phyloP scores from a whole-genome alignment of 2,888 invertebrate species.

The Subacronicta megacephala region DNA sequence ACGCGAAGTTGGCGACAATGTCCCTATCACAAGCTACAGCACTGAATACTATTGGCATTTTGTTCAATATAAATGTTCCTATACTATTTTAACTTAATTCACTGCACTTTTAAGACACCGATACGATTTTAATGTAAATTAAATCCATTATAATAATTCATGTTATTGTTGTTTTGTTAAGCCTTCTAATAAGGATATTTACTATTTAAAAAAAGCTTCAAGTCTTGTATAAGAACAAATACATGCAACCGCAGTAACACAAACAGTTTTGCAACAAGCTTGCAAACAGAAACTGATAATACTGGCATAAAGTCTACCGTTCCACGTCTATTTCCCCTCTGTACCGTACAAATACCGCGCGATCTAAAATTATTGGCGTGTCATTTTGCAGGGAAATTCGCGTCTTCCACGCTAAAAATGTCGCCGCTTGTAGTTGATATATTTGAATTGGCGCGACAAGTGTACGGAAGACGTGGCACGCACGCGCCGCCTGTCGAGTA shows the following conservation, averaged over 20 bases:
- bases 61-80: constrained; percentile 12
- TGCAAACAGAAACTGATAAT: constrained; percentile 57
- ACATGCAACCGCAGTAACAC: constrained; percentile 5
- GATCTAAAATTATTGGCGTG: constrained; percentile 65
- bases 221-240: background rate
- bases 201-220: background rate
- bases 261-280: constrained; percentile 28
- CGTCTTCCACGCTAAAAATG: constrained; percentile 74
- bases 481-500: constrained; percentile 27
- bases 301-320: constrained; percentile 39
- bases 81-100: background rate
- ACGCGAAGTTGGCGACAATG: constrained; percentile 95
- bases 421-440: constrained; percentile 75
- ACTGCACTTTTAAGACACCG: constrained; percentile 8
- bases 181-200: constrained; percentile 1
- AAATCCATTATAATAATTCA: no score
- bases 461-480: constrained; percentile 56
- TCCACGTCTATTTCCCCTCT: constrained; percentile 20
- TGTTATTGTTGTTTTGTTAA: background rate
- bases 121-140: no score
- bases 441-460: constrained; percentile 67
- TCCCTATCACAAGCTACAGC: constrained; percentile 94
- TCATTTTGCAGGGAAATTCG: constrained; percentile 64
- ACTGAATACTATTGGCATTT: constrained; percentile 97
- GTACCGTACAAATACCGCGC: constrained; percentile 50